Percentiles rank a stretch among this genome's conserved stretches.
Evolutionary conservation across 1,140 invertebrate genomes (phyloP).

Genomic region (Paramacrobiotus metropolitanus): DNA sequence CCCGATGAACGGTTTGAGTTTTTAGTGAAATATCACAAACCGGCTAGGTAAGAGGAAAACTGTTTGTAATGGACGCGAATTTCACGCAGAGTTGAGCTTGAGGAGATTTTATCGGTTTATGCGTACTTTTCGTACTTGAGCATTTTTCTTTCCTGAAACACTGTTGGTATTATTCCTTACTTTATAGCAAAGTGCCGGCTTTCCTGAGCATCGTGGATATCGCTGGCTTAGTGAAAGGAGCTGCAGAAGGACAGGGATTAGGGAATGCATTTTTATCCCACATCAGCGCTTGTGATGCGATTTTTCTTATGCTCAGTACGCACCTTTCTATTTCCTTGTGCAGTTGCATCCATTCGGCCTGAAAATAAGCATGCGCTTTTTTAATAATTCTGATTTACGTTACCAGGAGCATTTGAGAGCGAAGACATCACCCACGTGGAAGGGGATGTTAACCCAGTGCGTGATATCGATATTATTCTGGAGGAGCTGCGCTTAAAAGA

Average conservation of each 20-base stretch:
- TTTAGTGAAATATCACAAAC: conserved; percentile 78
- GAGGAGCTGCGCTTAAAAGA: conserved; percentile 89
- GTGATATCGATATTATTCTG: conserved; percentile 86
- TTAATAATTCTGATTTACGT: conserved; percentile 12
- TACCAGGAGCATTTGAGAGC: conserved; percentile 79
- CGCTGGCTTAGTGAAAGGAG: conserved; percentile 90
- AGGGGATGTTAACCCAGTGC: conserved; percentile 85
- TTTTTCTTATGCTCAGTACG: conserved; percentile 90
- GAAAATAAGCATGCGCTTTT: background rate
- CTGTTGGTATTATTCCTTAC: conserved; percentile 11
- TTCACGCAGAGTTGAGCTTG: conserved; percentile 9
- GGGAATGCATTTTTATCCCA: conserved; percentile 97
- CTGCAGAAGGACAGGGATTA: conserved; percentile 85
- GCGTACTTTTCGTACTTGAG: no score
- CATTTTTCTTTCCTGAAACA: no score
- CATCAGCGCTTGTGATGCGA: conserved; percentile 94
- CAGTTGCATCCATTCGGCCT: conserved; percentile 65
- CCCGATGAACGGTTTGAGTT: conserved; percentile 82
- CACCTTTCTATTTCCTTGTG: conserved; percentile 52
- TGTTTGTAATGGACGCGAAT: background rate
- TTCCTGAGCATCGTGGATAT: conserved; percentile 94
- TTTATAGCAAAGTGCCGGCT: conserved; percentile 77
- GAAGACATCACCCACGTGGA: conserved; percentile 94
- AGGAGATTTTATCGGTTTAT: no score
- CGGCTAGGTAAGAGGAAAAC: conserved; percentile 51